Conservation (phyloP, 2,113 vertebrate species). For the Marmota monax region DNA sequence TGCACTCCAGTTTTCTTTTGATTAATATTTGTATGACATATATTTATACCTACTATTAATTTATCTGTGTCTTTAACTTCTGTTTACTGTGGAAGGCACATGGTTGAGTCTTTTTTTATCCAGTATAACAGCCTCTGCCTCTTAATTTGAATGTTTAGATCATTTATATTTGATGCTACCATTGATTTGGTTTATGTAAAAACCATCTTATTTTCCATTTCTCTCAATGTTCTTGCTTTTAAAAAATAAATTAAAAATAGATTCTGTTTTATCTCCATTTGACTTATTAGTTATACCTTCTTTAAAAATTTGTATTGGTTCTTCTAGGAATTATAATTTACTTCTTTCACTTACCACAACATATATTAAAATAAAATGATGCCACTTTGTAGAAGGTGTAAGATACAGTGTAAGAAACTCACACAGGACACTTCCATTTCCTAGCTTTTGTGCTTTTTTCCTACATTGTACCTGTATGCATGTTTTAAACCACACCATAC, state of each 20-base stretch:
- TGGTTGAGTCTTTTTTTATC: neutral
- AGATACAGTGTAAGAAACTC: accelerated
- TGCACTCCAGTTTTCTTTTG: neutral
- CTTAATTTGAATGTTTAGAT: neutral
- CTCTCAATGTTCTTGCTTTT: neutral
- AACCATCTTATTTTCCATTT: neutral
- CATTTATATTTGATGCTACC: neutral
- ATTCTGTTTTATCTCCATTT: neutral
- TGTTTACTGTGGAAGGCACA: neutral
- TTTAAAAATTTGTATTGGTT: neutral
- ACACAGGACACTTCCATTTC: accelerated
- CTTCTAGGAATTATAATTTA: neutral
- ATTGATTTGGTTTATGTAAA: neutral
- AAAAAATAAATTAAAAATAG: neutral
- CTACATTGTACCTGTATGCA: neutral
- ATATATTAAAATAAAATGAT: neutral
- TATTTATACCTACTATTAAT: neutral
- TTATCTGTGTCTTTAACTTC: neutral
- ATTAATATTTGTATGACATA: neutral
- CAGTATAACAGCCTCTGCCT: neutral
- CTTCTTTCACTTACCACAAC: neutral
- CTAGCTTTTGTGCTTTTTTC: accelerated
- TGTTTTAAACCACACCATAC: accelerated
- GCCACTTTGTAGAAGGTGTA: accelerated
- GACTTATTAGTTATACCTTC: neutral